These are phyloP conservation scores for Tragopan temminckii DNA, from an alignment of 2,797 vertebrate species.

Conservation along the genomic window DNA sequence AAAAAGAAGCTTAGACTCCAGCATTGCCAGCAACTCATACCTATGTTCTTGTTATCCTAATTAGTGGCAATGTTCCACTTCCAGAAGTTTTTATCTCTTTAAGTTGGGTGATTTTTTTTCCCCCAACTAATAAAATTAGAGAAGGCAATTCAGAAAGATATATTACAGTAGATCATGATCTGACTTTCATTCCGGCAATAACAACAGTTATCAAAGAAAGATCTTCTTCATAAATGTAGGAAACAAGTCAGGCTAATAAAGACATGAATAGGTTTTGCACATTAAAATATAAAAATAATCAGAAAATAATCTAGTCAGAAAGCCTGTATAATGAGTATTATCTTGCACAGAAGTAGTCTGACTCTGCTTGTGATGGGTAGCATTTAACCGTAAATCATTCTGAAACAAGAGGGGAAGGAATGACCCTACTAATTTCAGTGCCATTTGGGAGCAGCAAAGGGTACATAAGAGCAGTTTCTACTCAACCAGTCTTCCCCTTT, in stretches of 20 bases:
- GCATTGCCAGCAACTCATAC: constrained; percentile 20
- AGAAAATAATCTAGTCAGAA: constrained; percentile 44
- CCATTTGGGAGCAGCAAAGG: constrained; percentile 59
- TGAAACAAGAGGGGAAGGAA: not conserved
- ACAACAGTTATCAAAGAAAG: constrained; percentile 71
- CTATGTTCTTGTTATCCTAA: constrained; percentile 44
- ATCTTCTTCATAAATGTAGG: constrained; percentile 55
- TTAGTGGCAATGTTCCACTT: constrained; percentile 48
- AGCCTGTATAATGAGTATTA: constrained; percentile 58
- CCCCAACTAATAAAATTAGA: constrained; percentile 55
- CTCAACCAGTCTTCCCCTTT: not conserved
- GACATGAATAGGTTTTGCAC: constrained; percentile 62
- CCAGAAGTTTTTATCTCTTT: constrained; percentile 40
- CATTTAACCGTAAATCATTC: constrained; percentile 52
- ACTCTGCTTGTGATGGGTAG: constrained; percentile 38
- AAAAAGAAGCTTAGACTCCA: not conserved
- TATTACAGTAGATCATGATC: constrained; percentile 28
- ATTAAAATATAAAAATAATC: constrained; percentile 71
- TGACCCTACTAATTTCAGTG: not conserved
- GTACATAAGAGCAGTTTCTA: not conserved
- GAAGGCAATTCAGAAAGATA: constrained; percentile 58
- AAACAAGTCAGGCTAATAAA: constrained; percentile 74
- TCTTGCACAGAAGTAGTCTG: constrained; percentile 43
- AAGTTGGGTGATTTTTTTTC: constrained; percentile 9
- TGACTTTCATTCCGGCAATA: constrained; percentile 72